Evolutionary conservation across 2,888 invertebrate genomes (phyloP), one percentile per base, ranked within the genome.

Genomic region (Limnephilus auricula): DNA sequence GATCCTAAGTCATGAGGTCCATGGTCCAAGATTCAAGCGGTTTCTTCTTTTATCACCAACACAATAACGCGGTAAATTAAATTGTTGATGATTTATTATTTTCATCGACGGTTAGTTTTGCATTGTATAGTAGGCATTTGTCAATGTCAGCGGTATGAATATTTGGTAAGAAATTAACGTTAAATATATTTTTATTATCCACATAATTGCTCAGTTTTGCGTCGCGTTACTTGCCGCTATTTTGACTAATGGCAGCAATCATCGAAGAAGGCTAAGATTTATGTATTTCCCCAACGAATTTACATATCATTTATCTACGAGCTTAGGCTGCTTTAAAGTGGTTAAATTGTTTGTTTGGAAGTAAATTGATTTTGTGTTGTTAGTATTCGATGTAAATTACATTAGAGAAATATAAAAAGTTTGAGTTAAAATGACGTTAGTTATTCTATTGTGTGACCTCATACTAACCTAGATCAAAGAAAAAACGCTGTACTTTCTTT

Each of bases 151-250:
- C 65, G 25, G 65, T 65, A 65, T 25, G 65, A 65, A 65, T 65
- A n/a, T 65, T 65, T 65, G 65, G 65, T 65, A 65, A 65, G 65
- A 65, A 65, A 65, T 65, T 65, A 65, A 65, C 65, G 65, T 25
- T 25, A 25, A 65, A n/a, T 25, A 65, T 65, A 9, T 65, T 65
- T 65, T 65, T 65, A 65, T 65, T 65, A 65, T 65, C 65, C 65
- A n/a, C 65, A 65, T 65, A 65, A 65, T 65, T 65, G 65, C 9
- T 65, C 65, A 65, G 65, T 65, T 65, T 65, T 65, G 65, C 65
- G 65, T 65, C 65, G 65, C 65, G 65, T 65, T n/a, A 65, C 65
- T 65, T 65, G 65, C 65, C 65, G 65, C 65, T 65, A n/a, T 65
- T 65, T 65, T 65, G 65, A 65, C 25, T 65, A 65, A 65, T 65